These are phyloP conservation scores for Drosophila conformis DNA, from an alignment of 2,888 invertebrate species.

Conservation along the genomic window DNA sequence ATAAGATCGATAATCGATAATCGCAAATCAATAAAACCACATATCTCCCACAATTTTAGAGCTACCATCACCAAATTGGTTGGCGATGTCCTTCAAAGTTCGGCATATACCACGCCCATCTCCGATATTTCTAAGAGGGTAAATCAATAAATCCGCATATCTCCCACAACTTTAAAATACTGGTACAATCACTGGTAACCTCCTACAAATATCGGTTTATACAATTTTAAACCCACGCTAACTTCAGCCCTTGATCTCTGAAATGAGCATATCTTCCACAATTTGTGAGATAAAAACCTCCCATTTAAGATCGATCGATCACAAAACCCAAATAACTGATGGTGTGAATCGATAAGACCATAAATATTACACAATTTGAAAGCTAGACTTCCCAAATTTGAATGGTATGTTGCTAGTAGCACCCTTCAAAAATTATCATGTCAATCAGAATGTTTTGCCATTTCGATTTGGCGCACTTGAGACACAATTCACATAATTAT, in stretches of 20 bases:
- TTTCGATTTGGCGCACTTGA: not conserved
- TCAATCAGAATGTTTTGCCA: slow-evolving; percentile 89
- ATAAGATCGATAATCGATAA: not conserved
- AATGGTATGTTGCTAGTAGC: not conserved
- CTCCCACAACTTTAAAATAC: too few relatives aligned
- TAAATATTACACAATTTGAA: not conserved
- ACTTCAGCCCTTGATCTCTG: too few relatives aligned
- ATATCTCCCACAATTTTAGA: not conserved
- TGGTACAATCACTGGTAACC: too few relatives aligned
- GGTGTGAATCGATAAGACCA: too few relatives aligned
- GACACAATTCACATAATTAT: not conserved
- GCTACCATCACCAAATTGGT: not conserved
- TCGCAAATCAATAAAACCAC: not conserved
- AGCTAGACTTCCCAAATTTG: not conserved
- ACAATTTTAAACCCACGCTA: too few relatives aligned
- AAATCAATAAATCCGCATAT: too few relatives aligned
- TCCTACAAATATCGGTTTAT: too few relatives aligned
- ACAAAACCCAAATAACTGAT: not conserved
- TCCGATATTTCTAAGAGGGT: too few relatives aligned
- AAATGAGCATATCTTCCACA: too few relatives aligned
- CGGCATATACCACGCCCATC: too few relatives aligned
- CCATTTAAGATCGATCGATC: not conserved
- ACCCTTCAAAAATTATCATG: slow-evolving; percentile 87
- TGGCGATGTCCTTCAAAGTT: too few relatives aligned
- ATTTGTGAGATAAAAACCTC: not conserved